A percentile compares a stretch with the other conserved stretches of the same genome.
phyloP scores from a whole-genome alignment of 2,888 invertebrate genomes.

The Nezara viridula region DNA sequence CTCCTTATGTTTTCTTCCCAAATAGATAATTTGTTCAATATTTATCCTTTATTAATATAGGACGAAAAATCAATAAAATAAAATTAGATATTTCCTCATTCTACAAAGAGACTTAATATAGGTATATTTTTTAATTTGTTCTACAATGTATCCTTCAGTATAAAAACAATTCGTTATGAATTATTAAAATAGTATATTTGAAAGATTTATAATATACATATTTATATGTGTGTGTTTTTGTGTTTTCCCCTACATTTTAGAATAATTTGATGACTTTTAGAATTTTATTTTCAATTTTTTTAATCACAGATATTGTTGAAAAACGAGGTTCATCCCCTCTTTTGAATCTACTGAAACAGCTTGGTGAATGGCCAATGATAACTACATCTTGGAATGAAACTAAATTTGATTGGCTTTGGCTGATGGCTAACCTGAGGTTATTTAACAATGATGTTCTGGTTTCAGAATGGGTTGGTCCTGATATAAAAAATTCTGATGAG shows the following conservation, averaged over 20 bases:
- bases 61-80: no score
- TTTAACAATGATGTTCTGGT: constrained; percentile 90
- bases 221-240: no score
- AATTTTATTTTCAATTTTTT: constrained; percentile 57
- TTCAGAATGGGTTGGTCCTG: constrained; percentile 91
- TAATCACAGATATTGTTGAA: constrained; percentile 74
- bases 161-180: no score
- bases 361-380: constrained; percentile 93
- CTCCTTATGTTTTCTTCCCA: no score
- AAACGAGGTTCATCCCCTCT: constrained; percentile 81
- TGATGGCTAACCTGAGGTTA: constrained; percentile 81
- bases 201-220: no score
- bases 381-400: constrained; percentile 76
- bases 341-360: constrained; percentile 75
- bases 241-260: no score
- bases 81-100: no score
- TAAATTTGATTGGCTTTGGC: constrained; percentile 80
- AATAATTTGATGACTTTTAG: background rate
- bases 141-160: no score
- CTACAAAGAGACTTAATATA: background rate
- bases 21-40: no score
- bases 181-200: no score
- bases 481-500: constrained; percentile 92
- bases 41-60: no score
- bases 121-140: no score